Conservation (phyloP, 2,113 vertebrate genomes). For the Butastur rufipennis region DNA sequence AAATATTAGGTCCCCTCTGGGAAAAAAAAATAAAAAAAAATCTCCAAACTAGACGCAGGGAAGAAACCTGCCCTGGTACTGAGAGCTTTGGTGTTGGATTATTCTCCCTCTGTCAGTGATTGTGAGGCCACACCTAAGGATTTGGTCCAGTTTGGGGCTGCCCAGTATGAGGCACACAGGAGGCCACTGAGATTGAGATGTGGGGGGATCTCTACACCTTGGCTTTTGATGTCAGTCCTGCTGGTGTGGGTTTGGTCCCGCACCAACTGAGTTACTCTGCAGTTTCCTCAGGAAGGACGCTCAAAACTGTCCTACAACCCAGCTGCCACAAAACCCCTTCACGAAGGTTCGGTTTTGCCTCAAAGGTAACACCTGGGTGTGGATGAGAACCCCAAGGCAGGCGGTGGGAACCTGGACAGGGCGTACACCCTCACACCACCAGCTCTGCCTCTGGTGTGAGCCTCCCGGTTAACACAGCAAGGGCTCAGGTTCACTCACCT, state of each 20-base stretch:
- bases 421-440: background rate
- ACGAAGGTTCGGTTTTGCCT: background rate
- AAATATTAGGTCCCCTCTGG: background rate
- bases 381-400: background rate
- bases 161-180: background rate
- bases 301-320: too few species aligned
- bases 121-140: background rate
- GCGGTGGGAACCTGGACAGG: accelerated
- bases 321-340: background rate
- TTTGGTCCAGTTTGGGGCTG: background rate
- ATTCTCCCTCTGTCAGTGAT: background rate
- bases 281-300: background rate
- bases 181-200: background rate
- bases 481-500: background rate
- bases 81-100: background rate
- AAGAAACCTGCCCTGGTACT: background rate
- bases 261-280: accelerated
- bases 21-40: background rate
- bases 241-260: background rate
- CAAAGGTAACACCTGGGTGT: background rate
- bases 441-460: background rate
- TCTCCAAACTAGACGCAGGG: too few species aligned
- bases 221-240: background rate
- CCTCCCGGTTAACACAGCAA: background rate
- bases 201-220: background rate